Percentiles rank a stretch among this genome's conserved stretches.
phyloP scores from a whole-genome alignment of 2,113 vertebrate species.

The Aphyosemion australe region DNA sequence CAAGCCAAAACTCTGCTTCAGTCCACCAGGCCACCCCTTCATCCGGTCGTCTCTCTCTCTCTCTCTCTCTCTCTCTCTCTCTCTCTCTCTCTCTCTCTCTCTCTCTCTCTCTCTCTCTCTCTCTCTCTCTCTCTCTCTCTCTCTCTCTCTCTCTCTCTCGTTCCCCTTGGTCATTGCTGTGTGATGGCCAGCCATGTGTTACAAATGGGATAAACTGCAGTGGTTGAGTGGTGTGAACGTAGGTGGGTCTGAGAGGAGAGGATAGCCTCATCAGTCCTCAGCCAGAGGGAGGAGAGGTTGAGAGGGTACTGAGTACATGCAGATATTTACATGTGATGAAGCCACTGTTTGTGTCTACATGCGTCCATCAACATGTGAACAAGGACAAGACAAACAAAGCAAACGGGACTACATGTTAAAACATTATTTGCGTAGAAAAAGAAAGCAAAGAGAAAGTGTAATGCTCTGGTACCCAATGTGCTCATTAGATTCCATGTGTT shows the following conservation, averaged over 20 bases:
- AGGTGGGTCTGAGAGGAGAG: conserved; percentile 36
- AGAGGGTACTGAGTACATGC: not conserved
- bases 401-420: not conserved
- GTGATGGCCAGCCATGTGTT: conserved; percentile 66
- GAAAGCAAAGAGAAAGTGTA: conserved; percentile 1
- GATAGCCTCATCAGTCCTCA: conserved; percentile 37
- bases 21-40: conserved; percentile 57
- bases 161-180: conserved; percentile 61
- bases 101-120: conserved; percentile 49
- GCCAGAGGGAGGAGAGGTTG: conserved; percentile 12
- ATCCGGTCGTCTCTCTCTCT: conserved; percentile 53
- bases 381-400: not conserved
- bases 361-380: not conserved
- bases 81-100: conserved; percentile 44
- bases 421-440: not conserved
- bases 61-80: conserved; percentile 49
- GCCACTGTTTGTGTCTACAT: not conserved
- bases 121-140: conserved; percentile 39
- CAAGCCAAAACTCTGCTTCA: conserved; percentile 62
- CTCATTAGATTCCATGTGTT: conserved; percentile 17
- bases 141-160: conserved; percentile 37
- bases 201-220: conserved; percentile 76
- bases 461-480: not conserved
- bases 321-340: not conserved
- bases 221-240: conserved; percentile 54